Evolutionary conservation across 2,888 invertebrate species (phyloP), one percentile per base, ranked within the genome.

Genomic region (Tupiocoris notatus): DNA sequence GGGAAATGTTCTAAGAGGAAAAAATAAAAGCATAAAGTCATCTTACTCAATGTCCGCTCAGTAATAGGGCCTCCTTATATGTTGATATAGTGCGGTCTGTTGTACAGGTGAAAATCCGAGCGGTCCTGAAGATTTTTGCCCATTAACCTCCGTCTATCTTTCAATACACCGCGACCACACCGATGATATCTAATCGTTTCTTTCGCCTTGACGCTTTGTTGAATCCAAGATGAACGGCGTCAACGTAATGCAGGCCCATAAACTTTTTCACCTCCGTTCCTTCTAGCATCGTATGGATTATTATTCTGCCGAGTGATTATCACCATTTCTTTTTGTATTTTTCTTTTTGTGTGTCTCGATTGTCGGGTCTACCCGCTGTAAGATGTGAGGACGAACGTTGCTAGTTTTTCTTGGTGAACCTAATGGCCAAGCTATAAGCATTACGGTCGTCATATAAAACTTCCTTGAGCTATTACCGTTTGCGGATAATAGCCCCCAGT

Each of bases 241-340:
- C 56, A 18, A 23, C 70, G 58, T 70, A 70, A 70, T 70, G 70
- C 70, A 59, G 70, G 70, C 70, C 70, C 70, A 59, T 70, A 59
- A 59, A 22, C 59, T 57, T 59, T 16, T 20, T 17, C 20, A 7
- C 2, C 67, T n/a, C 56, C 67, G 1, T 22, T 9, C 17, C n/a
- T 17, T 24, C 54, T 20, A 39, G 58, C 59, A n/a, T n/a, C n/a
- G 21, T 70, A 70, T 70, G 70, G 58, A 70, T 70, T 70, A 70
- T 70, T 70, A 70, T 70, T 70, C 63, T 21, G 7, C 70, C 23
- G 24, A 67, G 70, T 70, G 70, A 70, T 70, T 70, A 70, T 70
- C 70, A 58, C 70, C 23, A 70, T 70, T 70, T 70, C 25, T 56
- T 56, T 21, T 59, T 39, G 16, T 67, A 24, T 21, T 9, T 58